Evolutionary conservation across 92 coral and sea anemone genomes (phyloP), one percentile per base, ranked within the genome.

Genomic region (Galaxea fascicularis): DNA sequence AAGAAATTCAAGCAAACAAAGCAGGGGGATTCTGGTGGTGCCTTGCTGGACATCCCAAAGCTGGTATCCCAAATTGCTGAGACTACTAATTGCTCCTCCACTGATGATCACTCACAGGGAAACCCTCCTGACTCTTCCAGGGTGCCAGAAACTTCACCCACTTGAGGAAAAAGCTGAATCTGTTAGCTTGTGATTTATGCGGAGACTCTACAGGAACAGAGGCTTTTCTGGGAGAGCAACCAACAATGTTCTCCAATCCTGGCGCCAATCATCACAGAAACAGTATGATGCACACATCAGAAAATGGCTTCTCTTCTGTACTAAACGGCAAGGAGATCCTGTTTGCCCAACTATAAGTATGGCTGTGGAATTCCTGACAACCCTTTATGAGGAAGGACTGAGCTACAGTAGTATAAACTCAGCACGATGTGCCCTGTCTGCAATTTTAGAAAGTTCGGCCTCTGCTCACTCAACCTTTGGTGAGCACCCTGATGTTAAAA

Each of bases 151-250:
- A 65, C 86, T 89, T 27, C 87, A 89, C 82, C 93, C 90, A 7
- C 71, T 85, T 12, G 30, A 49, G 93, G 72, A 63, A 86, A 29
- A 78, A 78, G 51, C 69, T 85, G 82, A 86, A 10, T 30, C 87
- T 85, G 58, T 86, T 90, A 68, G 91, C 91, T 7, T 80, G 93
- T 86, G 87, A 77, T 29, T 81, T 82, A 54, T 87, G 80, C 49
- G 93, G 91, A 63, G 30, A 81, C 57, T 30, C 58, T 86, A 86
- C 82, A 16, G 86, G 28, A 51, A 90, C 84, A 86, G 85, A 80
- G 91, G 93, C 10, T 79, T 90, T 90, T 80, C 90, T 83, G 57
- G 41, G 20, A 63, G 70, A 62, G 71, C 93, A 78, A 90, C 91
- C 68, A 24, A 80, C 16, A 86, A 66, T 68, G 49, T 90, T 56